A percentile compares a stretch with the other conserved stretches of the same genome.
phyloP scores from a whole-genome alignment of 1,140 invertebrate genomes.

The Cydia amplana region DNA sequence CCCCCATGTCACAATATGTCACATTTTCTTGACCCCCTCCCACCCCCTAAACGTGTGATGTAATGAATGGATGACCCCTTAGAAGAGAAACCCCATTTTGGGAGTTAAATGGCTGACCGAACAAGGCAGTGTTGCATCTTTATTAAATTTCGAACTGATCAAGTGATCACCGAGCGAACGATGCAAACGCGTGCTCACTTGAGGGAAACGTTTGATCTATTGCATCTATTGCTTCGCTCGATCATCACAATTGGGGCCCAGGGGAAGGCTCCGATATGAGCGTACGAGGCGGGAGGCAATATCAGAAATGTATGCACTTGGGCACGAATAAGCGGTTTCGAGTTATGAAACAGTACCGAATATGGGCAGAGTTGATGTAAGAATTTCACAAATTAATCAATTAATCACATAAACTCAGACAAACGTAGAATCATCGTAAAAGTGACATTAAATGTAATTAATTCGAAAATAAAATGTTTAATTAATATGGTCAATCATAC shows the following conservation, averaged over 20 bases:
- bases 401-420: too few relatives aligned
- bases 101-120: neutral
- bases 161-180: neutral
- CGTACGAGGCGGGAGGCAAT: neutral
- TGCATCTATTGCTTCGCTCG: slow-evolving; percentile 8
- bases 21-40: too few relatives aligned
- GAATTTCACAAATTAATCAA: neutral
- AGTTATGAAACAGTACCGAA: too few relatives aligned
- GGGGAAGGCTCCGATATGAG: slow-evolving; percentile 1
- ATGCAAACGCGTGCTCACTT: slow-evolving; percentile 1
- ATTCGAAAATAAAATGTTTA: too few relatives aligned
- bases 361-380: neutral
- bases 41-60: too few relatives aligned
- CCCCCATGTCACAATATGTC: too few relatives aligned
- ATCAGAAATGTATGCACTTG: neutral
- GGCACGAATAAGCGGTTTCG: too few relatives aligned
- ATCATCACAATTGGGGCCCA: neutral
- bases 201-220: slow-evolving; percentile 4
- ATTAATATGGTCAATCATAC: too few relatives aligned
- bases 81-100: neutral
- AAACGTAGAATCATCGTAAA: too few relatives aligned
- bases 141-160: slow-evolving; percentile 2
- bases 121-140: neutral
- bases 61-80: too few relatives aligned
- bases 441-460: too few relatives aligned